Evolutionary conservation across 35 echinoderm and acorn worm species (phyloP).

Genomic region (Ophiothrix spiculata): DNA sequence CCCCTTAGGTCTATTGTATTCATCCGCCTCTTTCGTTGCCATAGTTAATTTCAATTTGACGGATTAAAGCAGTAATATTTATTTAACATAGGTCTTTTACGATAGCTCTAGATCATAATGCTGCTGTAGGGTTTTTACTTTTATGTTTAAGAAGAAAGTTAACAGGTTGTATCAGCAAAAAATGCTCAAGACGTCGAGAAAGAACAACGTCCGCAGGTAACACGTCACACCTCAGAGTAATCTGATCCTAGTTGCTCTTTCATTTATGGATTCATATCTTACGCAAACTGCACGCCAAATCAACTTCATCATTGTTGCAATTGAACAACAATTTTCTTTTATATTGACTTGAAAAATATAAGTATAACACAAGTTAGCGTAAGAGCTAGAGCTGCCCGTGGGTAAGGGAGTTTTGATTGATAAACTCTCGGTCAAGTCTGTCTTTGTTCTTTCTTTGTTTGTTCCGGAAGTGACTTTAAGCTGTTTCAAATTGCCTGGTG

Average conservation of each 20-base stretch:
- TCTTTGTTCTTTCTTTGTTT: background rate
- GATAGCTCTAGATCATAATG: background rate
- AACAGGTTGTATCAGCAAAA: background rate
- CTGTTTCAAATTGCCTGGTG: background rate
- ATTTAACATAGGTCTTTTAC: conserved; percentile 2
- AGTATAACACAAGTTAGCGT: too few species aligned
- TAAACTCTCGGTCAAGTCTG: background rate
- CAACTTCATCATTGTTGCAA: conserved; percentile 2
- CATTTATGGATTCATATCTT: background rate
- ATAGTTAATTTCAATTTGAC: background rate
- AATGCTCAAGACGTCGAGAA: background rate
- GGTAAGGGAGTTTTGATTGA: background rate
- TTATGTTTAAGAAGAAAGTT: background rate
- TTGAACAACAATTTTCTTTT: background rate
- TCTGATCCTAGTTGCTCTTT: background rate
- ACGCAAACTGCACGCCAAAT: background rate
- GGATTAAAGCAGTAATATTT: background rate
- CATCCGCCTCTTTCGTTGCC: background rate
- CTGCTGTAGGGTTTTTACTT: background rate
- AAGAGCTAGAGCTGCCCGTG: background rate
- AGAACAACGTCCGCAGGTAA: background rate
- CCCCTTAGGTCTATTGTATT: background rate
- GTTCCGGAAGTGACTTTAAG: conserved; percentile 9
- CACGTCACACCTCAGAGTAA: background rate
- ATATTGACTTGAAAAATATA: background rate